Conservation (phyloP, 2,113 vertebrate genomes). For the Aphelocoma coerulescens region DNA sequence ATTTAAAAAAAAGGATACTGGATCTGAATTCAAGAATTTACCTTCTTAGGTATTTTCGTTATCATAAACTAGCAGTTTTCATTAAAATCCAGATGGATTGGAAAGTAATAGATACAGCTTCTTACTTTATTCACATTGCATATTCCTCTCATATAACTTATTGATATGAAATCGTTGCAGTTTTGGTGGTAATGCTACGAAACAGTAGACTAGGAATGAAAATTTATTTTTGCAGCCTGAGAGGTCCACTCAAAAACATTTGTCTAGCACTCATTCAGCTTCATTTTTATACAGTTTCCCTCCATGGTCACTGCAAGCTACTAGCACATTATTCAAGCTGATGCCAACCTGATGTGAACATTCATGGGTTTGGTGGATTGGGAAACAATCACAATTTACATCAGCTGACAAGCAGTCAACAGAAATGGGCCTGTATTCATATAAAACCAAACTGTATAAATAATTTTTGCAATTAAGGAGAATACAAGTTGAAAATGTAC, state of each 20-base stretch:
- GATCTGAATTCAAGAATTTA: neutral
- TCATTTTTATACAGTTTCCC: neutral
- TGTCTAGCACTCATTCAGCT: neutral
- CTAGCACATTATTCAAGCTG: neutral
- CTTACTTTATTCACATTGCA: neutral
- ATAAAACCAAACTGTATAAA: neutral
- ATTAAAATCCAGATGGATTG: neutral
- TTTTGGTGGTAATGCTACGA: neutral
- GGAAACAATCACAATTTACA: neutral
- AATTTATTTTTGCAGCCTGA: neutral
- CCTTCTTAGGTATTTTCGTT: neutral
- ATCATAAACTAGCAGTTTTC: neutral
- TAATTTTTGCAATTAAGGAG: neutral
- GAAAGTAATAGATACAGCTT: neutral
- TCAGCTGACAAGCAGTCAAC: neutral
- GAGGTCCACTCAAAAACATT: neutral
- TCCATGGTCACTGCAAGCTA: neutral
- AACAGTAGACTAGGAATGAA: neutral
- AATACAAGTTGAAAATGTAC: neutral
- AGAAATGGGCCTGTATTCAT: neutral
- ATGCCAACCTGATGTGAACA: neutral
- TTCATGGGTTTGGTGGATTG: neutral
- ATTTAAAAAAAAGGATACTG: neutral
- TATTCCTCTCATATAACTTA: neutral
- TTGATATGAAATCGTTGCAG: neutral